Conservation (phyloP, 2,113 vertebrate species). For the Larimichthys crocea region DNA sequence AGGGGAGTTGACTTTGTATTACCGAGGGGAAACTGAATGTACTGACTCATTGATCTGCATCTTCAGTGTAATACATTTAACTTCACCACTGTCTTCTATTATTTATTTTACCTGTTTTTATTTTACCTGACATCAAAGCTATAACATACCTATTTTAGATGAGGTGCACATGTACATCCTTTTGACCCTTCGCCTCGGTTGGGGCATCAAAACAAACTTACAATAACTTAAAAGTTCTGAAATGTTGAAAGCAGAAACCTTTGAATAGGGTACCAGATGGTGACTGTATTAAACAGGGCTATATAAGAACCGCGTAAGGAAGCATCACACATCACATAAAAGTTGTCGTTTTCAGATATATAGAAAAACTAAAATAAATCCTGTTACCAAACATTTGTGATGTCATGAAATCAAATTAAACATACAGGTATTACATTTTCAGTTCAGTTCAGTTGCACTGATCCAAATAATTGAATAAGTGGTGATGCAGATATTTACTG, state of each 20-base stretch:
- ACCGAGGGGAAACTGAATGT: background rate
- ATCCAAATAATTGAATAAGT: background rate
- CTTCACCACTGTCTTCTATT: background rate
- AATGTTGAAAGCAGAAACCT: background rate
- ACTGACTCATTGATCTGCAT: background rate
- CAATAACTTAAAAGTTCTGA: conserved; percentile 8
- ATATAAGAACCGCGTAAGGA: background rate
- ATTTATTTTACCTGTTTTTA: background rate
- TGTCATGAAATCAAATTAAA: no score
- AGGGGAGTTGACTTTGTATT: background rate
- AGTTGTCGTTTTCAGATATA: background rate
- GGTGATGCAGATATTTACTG: background rate
- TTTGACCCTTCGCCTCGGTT: conserved; percentile 14
- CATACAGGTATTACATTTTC: background rate
- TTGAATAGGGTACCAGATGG: conserved; percentile 16
- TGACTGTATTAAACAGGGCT: background rate
- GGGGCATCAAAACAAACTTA: conserved; percentile 36
- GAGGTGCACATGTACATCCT: conserved; percentile 28
- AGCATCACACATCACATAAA: background rate
- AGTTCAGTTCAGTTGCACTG: no score
- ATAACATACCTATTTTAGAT: conserved; percentile 11
- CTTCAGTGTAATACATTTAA: background rate
- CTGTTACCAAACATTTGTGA: background rate
- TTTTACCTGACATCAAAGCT: conserved; percentile 40
- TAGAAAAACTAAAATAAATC: background rate